phyloP scores from a whole-genome alignment of 2,113 vertebrate species.

The Hassar affinis region DNA sequence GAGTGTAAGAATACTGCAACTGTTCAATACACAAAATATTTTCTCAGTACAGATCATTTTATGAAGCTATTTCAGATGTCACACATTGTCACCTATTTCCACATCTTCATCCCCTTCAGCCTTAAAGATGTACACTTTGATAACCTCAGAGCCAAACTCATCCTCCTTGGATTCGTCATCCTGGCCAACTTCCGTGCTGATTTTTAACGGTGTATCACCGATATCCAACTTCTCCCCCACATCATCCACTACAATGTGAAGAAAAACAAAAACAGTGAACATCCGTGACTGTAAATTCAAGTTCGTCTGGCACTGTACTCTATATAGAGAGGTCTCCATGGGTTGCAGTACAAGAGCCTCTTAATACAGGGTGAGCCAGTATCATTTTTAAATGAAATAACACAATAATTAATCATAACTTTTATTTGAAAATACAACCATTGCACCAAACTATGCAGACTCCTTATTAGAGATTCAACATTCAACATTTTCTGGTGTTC shows the following conservation, averaged over 20 bases:
- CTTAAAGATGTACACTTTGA: constrained; percentile 99
- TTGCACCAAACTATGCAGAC: no score
- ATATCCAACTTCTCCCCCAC: constrained; percentile 97
- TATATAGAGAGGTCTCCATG: no score
- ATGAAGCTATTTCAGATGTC: neutral
- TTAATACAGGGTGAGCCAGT: no score
- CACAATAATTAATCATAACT: no score
- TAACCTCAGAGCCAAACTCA: constrained; percentile 91
- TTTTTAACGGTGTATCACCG: constrained; percentile 90
- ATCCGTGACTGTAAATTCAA: neutral
- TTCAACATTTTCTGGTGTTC: no score
- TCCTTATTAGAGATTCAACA: no score
- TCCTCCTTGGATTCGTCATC: constrained; percentile 91
- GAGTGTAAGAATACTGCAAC: neutral
- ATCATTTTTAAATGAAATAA: no score
- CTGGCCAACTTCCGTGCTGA: constrained; percentile 83
- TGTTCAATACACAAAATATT: neutral
- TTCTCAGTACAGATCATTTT: neutral
- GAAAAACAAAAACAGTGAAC: neutral
- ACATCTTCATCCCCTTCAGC: constrained; percentile 98
- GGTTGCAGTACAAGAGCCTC: no score
- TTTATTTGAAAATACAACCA: no score
- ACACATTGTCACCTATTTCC: constrained; percentile 82
- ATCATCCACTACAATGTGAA: constrained; percentile 86
- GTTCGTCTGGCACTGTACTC: neutral